Percentiles rank a stretch among this genome's conserved stretches.
Conservation (phyloP, 1,140 invertebrate species). For the Ceratitis capitata region DNA sequence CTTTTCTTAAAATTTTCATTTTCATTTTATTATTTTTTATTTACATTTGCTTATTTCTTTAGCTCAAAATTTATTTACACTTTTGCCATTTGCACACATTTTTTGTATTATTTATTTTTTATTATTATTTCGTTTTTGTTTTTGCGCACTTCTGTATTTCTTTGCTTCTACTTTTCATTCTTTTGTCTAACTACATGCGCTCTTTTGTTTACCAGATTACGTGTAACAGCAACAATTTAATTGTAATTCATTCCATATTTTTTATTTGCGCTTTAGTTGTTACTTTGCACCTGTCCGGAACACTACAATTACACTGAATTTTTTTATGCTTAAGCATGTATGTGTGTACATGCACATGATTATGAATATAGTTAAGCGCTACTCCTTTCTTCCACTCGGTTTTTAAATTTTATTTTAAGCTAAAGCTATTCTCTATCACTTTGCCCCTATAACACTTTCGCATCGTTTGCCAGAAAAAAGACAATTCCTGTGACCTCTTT, state of each 20-base stretch:
- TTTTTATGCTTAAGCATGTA: not conserved
- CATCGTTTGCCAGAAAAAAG: no score
- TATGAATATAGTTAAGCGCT: not conserved
- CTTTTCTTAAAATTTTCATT: not conserved
- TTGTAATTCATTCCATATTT: not conserved
- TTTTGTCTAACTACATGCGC: not conserved
- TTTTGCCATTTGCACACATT: not conserved
- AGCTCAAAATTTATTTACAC: not conserved
- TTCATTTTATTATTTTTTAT: not conserved
- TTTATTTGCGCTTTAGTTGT: not conserved
- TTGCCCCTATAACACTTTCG: not conserved
- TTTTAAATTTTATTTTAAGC: not conserved
- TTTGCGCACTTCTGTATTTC: not conserved
- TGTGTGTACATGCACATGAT: not conserved
- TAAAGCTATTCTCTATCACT: not conserved
- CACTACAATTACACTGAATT: not conserved
- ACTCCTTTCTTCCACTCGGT: not conserved
- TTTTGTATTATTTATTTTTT: not conserved
- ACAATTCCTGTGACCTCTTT: conserved; percentile 15
- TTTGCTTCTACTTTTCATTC: not conserved
- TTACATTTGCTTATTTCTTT: not conserved
- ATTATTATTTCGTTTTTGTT: not conserved
- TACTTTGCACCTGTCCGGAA: not conserved
- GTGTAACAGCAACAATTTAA: conserved; percentile 23
- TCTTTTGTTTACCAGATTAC: conserved; percentile 32